Conservation (phyloP, 2,113 vertebrate species). For the Microtus oregoni region DNA sequence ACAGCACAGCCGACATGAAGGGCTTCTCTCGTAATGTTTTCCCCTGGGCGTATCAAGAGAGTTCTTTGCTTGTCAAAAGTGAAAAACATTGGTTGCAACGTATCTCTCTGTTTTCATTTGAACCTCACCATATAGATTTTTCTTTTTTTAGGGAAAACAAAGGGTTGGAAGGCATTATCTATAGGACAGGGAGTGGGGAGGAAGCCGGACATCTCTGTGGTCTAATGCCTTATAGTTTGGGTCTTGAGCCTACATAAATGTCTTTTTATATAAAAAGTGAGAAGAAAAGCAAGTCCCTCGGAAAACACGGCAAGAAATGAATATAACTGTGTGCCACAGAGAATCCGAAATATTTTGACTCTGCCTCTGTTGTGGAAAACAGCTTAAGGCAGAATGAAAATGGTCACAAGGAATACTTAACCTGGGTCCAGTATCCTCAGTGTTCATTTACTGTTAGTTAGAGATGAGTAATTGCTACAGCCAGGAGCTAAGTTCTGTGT, state of each 20-base stretch:
- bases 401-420: not conserved
- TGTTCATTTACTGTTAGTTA: not conserved
- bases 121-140: constrained; percentile 84
- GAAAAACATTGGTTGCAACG: constrained; percentile 85
- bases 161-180: constrained; percentile 29
- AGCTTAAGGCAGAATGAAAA: not conserved
- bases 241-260: not conserved
- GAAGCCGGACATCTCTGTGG: not conserved
- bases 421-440: not conserved
- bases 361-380: not conserved
- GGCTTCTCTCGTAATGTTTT: constrained; percentile 75
- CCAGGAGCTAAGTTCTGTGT: not conserved
- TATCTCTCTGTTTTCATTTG: constrained; percentile 86
- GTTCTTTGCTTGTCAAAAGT: constrained; percentile 88
- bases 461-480: not conserved
- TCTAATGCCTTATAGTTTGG: not conserved
- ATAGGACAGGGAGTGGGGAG: not conserved
- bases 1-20: constrained; percentile 80
- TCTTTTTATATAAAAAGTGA: not conserved
- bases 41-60: constrained; percentile 80
- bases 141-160: constrained; percentile 78
- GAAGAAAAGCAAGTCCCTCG: not conserved
- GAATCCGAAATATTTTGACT: not conserved
- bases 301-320: not conserved
- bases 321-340: not conserved